A percentile compares a stretch with the other conserved stretches of the same genome.
These are phyloP conservation scores for Caenorhabditis sp. DNA, from an alignment of 2,888 invertebrate species.

Conservation along the genomic window DNA sequence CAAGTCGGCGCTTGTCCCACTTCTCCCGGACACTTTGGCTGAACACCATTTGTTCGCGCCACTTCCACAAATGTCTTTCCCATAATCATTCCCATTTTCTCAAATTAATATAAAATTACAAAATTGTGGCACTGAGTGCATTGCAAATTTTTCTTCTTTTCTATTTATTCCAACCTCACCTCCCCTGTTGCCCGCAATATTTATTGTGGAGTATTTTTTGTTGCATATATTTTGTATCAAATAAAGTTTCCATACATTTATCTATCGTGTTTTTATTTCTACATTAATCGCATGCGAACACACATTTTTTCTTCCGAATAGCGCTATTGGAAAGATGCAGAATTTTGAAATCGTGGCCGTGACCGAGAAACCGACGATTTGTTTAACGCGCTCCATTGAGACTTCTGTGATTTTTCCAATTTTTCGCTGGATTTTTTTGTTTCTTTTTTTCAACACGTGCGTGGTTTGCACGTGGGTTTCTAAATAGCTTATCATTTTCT, in stretches of 20 bases:
- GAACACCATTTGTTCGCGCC: not conserved
- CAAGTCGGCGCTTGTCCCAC: slow-evolving; percentile 28
- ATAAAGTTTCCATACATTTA: not conserved
- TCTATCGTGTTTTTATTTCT: not conserved
- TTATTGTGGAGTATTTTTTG: not conserved
- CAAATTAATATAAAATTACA: not conserved
- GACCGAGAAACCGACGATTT: no score
- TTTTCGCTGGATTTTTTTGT: no score
- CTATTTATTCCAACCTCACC: not conserved
- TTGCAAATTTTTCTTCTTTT: not conserved
- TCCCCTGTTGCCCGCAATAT: not conserved
- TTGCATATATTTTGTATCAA: not conserved
- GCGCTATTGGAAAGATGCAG: no score
- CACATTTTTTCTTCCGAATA: no score
- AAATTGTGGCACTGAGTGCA: slow-evolving; percentile 4
- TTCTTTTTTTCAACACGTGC: no score
- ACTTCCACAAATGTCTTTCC: slow-evolving; percentile 11
- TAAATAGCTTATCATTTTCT: no score
- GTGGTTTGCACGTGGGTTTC: no score
- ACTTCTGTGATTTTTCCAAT: no score
- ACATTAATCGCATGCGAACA: no score
- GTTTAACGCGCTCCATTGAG: no score
- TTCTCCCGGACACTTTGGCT: slow-evolving; percentile 11
- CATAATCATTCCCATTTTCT: not conserved
- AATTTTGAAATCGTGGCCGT: no score